Base-by-base conservation (phyloP, 2,113 vertebrate species). In the Picathartes gymnocephalus region DNA sequence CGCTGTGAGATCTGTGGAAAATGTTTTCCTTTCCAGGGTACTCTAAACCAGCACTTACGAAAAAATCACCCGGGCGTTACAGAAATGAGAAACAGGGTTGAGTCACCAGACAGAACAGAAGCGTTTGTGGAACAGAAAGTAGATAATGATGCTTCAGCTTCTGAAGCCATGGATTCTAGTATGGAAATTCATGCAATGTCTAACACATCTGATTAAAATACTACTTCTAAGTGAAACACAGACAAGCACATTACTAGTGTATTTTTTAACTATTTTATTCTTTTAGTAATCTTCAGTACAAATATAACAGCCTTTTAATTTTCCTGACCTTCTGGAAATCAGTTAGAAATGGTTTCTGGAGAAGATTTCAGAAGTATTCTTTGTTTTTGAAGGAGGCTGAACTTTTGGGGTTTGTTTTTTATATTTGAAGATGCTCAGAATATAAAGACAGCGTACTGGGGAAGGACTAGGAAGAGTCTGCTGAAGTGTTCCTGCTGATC, bases 11-110 rank as follows among this genome's bases (percentile, higher is more conserved):
- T 99, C 97, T 99, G 99, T 70, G 99, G 99, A 53, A 99, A 99
- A 97, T 99, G 99, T 96, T 99, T 99, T 97, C 99, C 99, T 31
- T 99, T 99, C 98, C 99, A 99, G 96, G 99, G 99, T 87, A 99
- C 99, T 57, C 98, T 99, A 84, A 99, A 99, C 98, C 99, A 99
- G 98, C 99, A 99, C 97, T 98, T 99, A 98, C 97, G 99, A 93
- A 99, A 99, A 98, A 99, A 99, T 96, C 99, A 99, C 97, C 99
- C 99, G 4, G 99, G 98, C 5, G 98, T 98, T 9, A 96, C 98
- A 5, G 98, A 98, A 58, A 98, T 98, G 69, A 95, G 98, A 76
- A 99, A 88, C 98, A 98, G 98, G 92, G 97, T 98, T 13, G 99
- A 99, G 93, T 99, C 98, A 92, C 98, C 99, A 7, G 98, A 99